phyloP scores from a whole-genome alignment of 2,113 vertebrate genomes.

The Bambusicola thoracicus region DNA sequence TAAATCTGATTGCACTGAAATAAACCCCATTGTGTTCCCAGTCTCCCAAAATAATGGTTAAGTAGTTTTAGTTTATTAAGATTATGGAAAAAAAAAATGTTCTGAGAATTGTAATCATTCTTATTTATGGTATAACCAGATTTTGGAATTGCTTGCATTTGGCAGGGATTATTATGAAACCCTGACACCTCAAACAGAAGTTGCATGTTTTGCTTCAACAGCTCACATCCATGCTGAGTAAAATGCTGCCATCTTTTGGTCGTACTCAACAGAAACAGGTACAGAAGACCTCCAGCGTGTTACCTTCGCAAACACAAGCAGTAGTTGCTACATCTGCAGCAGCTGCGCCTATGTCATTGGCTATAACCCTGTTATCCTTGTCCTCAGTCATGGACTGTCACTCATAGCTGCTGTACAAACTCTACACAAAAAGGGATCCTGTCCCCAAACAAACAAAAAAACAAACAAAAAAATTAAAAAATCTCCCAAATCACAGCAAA shows the following conservation, averaged over 20 bases:
- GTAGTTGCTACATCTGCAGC: neutral
- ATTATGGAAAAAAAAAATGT: neutral
- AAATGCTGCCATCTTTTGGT: slow-evolving; percentile 69
- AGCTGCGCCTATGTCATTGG: neutral
- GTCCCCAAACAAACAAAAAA: neutral
- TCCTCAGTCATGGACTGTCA: neutral
- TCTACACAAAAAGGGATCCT: neutral
- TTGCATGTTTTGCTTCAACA: neutral
- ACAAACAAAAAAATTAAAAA: neutral
- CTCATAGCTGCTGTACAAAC: neutral
- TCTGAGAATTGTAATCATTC: neutral
- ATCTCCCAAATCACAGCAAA: too few relatives aligned
- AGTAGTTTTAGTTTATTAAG: neutral
- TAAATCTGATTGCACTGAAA: neutral
- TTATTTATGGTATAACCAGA: accelerated
- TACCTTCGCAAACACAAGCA: neutral
- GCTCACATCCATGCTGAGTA: neutral
- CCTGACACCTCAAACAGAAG: neutral
- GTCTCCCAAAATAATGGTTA: neutral
- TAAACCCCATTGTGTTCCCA: neutral
- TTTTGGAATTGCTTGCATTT: neutral
- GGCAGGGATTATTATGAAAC: neutral
- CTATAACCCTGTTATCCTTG: accelerated
- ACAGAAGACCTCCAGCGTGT: neutral
- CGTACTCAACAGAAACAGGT: neutral